These are phyloP conservation scores for Agapostemon virescens DNA, from an alignment of 2,888 invertebrate species.

Conservation along the genomic window DNA sequence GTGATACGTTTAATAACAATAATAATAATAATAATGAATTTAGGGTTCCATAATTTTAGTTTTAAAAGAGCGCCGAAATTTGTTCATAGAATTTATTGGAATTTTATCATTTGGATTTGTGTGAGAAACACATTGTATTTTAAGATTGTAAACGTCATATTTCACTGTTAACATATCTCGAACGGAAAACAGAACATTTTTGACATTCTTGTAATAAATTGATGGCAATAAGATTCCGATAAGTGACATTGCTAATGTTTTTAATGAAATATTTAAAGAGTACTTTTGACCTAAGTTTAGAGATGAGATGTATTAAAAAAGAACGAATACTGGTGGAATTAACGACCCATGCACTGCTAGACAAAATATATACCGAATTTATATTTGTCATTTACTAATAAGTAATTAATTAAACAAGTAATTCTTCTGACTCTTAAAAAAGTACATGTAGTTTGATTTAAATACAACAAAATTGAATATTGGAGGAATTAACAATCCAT, in stretches of 20 bases:
- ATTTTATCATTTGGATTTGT: background rate
- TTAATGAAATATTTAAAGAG: background rate
- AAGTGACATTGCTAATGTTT: background rate
- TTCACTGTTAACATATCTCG: too few relatives aligned
- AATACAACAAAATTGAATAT: too few relatives aligned
- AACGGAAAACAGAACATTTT: background rate
- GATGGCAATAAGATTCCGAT: too few relatives aligned
- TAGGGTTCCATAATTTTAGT: background rate
- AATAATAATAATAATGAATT: too few relatives aligned
- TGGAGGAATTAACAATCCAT: too few relatives aligned
- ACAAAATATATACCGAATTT: background rate
- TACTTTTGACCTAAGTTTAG: background rate
- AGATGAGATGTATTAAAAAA: background rate
- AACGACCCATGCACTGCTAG: too few relatives aligned
- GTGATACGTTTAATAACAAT: too few relatives aligned
- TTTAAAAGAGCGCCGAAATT: too few relatives aligned
- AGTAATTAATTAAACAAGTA: background rate
- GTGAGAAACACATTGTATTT: too few relatives aligned
- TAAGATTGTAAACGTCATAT: too few relatives aligned
- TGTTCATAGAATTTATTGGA: background rate
- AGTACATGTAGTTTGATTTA: background rate
- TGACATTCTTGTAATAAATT: too few relatives aligned
- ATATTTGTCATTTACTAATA: background rate
- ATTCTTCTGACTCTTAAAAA: background rate
- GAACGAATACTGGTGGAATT: too few relatives aligned